These are phyloP conservation scores for Alsophila aescularia DNA, from an alignment of 2,888 invertebrate species.

Conservation along the genomic window DNA sequence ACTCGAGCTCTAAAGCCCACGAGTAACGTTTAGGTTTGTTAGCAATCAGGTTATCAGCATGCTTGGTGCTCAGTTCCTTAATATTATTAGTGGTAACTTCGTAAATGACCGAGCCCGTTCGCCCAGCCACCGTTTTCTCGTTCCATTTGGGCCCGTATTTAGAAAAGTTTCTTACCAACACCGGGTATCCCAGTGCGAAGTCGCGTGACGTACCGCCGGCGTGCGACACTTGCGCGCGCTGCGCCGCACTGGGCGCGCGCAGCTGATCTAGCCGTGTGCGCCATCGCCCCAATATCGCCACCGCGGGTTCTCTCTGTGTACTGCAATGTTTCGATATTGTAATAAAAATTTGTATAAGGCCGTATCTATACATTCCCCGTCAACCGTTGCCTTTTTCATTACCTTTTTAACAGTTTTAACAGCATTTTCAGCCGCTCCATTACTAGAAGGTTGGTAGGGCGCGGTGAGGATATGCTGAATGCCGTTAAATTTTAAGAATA, in stretches of 20 bases:
- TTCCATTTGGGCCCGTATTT: neutral
- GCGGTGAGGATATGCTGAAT: neutral
- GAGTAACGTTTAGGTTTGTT: neutral
- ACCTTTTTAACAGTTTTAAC: neutral
- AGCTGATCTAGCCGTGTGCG: slow-evolving; percentile 8
- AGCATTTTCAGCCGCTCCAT: neutral
- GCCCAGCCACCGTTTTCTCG: neutral
- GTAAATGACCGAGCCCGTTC: no score
- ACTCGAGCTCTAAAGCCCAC: neutral
- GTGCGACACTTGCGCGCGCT: neutral
- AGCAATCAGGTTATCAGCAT: neutral
- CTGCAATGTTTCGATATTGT: slow-evolving; percentile 1
- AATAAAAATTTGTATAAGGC: neutral
- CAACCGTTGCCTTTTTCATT: neutral
- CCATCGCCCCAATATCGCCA: slow-evolving; percentile 6
- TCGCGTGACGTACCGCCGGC: neutral
- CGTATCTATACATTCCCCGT: neutral
- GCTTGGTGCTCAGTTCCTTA: neutral
- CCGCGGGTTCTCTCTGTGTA: slow-evolving; percentile 6
- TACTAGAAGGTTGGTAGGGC: neutral
- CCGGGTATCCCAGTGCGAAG: no score
- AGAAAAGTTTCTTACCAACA: neutral
- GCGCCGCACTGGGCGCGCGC: neutral
- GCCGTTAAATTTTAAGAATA: neutral
- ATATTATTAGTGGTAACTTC: neutral